These are phyloP conservation scores for Belgica antarctica DNA, from an alignment of 2,888 invertebrate genomes.

Conservation along the genomic window DNA sequence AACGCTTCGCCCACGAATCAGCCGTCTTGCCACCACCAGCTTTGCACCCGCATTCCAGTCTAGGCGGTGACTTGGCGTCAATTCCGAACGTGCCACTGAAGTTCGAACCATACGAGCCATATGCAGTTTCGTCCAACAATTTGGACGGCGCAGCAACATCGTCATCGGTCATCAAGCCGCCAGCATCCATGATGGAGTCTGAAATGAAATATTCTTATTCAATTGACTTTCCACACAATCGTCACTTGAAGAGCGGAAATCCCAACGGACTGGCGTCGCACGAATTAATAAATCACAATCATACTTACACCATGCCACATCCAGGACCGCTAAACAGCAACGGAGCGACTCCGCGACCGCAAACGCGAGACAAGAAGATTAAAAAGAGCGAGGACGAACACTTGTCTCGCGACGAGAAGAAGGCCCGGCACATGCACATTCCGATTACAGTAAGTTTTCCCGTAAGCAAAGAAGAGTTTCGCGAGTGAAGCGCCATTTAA, in stretches of 20 bases:
- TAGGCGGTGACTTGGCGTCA: not conserved
- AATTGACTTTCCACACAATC: constrained; percentile 63
- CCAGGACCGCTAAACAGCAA: constrained; percentile 53
- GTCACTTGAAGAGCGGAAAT: constrained; percentile 46
- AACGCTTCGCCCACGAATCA: constrained; percentile 73
- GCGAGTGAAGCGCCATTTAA: constrained; percentile 17
- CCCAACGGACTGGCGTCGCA: constrained; percentile 51
- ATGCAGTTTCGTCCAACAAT: constrained; percentile 50
- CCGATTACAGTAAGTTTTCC: constrained; percentile 48
- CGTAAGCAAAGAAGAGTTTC: not conserved
- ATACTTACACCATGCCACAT: constrained; percentile 76
- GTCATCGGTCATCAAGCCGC: constrained; percentile 51
- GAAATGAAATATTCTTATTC: constrained; percentile 70
- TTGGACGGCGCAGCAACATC: constrained; percentile 50
- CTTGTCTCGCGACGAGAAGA: constrained; percentile 80
- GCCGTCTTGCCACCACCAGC: constrained; percentile 30
- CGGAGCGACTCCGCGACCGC: constrained; percentile 62
- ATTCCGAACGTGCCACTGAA: constrained; percentile 55
- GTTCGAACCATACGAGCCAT: constrained; percentile 59
- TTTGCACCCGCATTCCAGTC: constrained; percentile 20
- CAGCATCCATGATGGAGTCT: constrained; percentile 48
- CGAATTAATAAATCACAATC: constrained; percentile 77
- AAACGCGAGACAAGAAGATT: constrained; percentile 71
- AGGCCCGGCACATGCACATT: constrained; percentile 76
- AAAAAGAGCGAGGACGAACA: constrained; percentile 70